A percentile compares a stretch with the other conserved stretches of the same genome.
Evolutionary conservation across 2,888 invertebrate genomes (phyloP).

Genomic region (Morpho deidamia): DNA sequence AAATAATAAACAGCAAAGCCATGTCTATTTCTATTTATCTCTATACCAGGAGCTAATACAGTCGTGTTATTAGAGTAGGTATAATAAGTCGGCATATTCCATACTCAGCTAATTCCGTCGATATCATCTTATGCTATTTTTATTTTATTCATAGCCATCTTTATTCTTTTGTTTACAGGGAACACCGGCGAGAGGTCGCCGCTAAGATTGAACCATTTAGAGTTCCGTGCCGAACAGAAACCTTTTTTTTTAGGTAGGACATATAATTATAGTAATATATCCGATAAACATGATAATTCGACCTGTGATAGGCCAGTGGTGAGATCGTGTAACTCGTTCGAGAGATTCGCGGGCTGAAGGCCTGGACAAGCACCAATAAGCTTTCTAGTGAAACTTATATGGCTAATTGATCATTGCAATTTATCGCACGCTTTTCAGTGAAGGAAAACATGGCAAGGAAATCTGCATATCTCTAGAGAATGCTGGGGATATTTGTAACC

Average conservation of each 20-base stretch:
- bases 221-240: neutral
- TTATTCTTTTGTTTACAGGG: conserved; percentile 72
- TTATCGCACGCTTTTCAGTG: no score
- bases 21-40: conserved; percentile 35
- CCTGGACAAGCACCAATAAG: no score
- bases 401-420: no score
- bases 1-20: conserved; percentile 11
- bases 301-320: no score
- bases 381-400: no score
- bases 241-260: neutral
- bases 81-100: conserved; percentile 72
- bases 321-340: no score
- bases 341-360: no score
- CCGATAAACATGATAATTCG: no score
- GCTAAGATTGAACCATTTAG: conserved; percentile 15
- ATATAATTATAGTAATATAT: no score
- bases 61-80: conserved; percentile 62
- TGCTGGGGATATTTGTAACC: no score
- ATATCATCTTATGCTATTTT: conserved; percentile 72
- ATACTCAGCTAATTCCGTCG: conserved; percentile 60
- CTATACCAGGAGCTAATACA: conserved; percentile 59
- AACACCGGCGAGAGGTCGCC: conserved; percentile 25
- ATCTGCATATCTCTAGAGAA: no score
- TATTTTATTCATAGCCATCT: conserved; percentile 77
- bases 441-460: no score